Evolutionary conservation across 2,113 vertebrate species (phyloP).

Genomic region (Struthidea cinerea): DNA sequence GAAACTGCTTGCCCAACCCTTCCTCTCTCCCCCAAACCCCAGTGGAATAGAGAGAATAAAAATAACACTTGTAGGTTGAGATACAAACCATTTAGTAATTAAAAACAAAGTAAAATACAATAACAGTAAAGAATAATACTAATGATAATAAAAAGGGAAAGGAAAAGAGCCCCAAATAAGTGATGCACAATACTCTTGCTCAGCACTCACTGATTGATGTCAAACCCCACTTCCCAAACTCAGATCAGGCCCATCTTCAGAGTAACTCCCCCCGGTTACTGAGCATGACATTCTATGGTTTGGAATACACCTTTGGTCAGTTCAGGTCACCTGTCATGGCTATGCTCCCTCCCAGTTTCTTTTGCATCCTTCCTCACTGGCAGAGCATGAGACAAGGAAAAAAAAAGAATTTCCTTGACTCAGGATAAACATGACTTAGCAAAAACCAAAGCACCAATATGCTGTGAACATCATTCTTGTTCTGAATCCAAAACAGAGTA

Average conservation of each 20-base stretch:
- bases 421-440: not conserved
- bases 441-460: not conserved
- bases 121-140: not conserved
- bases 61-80: not conserved
- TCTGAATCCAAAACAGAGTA: not conserved
- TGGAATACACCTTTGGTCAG: not conserved
- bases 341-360: not conserved
- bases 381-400: not conserved
- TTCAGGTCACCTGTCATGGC: not conserved
- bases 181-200: not conserved
- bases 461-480: not conserved
- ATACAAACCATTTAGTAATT: not conserved
- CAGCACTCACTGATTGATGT: not conserved
- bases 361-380: not conserved
- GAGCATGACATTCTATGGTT: not conserved
- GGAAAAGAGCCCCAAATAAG: not conserved
- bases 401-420: not conserved
- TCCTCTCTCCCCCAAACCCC: not conserved
- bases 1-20: not conserved
- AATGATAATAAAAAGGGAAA: not conserved
- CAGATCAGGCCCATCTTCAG: fast-evolving
- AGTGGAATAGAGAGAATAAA: not conserved
- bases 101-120: not conserved
- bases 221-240: not conserved
- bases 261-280: not conserved